Evolutionary conservation across 2,113 vertebrate species (phyloP).

Genomic region (Grus americana): DNA sequence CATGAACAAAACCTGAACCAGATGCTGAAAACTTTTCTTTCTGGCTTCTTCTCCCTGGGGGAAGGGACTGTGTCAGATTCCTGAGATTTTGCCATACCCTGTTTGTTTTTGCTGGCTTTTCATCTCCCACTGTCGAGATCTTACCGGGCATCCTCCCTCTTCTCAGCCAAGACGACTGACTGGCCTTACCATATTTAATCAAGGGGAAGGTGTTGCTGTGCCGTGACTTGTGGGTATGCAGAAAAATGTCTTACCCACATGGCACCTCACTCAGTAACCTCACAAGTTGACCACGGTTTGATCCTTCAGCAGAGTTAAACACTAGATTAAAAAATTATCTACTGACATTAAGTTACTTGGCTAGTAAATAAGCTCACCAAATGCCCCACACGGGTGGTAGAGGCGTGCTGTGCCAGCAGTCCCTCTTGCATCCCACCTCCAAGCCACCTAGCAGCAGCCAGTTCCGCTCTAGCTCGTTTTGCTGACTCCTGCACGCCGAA

Average conservation of each 20-base stretch:
- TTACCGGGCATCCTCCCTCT: not conserved
- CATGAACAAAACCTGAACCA: slow-evolving; percentile 60
- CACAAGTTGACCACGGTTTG: not conserved
- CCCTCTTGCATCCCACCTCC: not conserved
- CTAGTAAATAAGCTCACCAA: not conserved
- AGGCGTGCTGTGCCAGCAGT: not conserved
- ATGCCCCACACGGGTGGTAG: not conserved
- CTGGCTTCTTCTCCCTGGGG: slow-evolving; percentile 34
- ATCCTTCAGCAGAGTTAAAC: not conserved
- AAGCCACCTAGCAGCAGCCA: not conserved
- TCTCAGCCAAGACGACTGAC: not conserved
- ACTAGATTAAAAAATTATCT: not conserved
- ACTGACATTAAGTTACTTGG: not conserved
- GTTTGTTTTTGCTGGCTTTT: slow-evolving; percentile 62
- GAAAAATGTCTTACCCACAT: not conserved
- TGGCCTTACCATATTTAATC: not conserved
- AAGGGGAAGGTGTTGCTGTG: not conserved
- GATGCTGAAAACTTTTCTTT: slow-evolving; percentile 57
- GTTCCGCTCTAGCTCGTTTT: not conserved
- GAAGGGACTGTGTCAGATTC: slow-evolving; percentile 52
- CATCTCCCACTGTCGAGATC: not conserved
- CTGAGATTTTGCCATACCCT: slow-evolving; percentile 48
- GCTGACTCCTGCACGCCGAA: not conserved
- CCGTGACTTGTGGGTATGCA: not conserved
- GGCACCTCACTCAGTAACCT: not conserved